A percentile compares a stretch with the other conserved stretches of the same genome.
Conservation (phyloP, 1,140 invertebrate genomes). For the Bombus soroeensis region DNA sequence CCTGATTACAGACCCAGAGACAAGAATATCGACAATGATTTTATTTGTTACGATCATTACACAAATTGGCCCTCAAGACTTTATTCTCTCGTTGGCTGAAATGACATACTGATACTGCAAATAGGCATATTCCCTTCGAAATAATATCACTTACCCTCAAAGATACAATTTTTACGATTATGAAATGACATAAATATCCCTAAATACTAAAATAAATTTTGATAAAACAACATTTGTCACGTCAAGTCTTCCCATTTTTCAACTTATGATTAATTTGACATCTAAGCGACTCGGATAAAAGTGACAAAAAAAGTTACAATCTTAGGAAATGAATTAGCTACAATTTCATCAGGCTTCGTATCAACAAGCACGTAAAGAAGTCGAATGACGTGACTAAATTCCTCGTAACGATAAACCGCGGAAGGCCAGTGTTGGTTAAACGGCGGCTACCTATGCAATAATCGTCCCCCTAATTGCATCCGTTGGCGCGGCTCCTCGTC, state of each 20-base stretch:
- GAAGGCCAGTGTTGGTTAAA: neutral
- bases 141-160: too few species aligned
- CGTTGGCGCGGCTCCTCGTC: neutral
- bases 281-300: too few species aligned
- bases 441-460: constrained; percentile 21
- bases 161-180: too few species aligned
- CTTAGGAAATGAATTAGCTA: neutral
- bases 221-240: too few species aligned
- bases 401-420: neutral
- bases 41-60: neutral
- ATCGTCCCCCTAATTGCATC: constrained; percentile 54
- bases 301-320: neutral
- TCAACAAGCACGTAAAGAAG: neutral
- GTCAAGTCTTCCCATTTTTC: too few species aligned
- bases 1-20: neutral
- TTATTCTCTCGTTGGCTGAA: too few species aligned
- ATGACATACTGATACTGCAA: too few species aligned
- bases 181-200: too few species aligned
- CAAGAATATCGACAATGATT: neutral
- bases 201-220: too few species aligned
- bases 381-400: neutral
- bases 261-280: too few species aligned
- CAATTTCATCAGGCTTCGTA: neutral
- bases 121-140: too few species aligned
- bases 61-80: neutral